Evolutionary conservation across 2,888 invertebrate genomes (phyloP).

Genomic region (Lobophora halterata): DNA sequence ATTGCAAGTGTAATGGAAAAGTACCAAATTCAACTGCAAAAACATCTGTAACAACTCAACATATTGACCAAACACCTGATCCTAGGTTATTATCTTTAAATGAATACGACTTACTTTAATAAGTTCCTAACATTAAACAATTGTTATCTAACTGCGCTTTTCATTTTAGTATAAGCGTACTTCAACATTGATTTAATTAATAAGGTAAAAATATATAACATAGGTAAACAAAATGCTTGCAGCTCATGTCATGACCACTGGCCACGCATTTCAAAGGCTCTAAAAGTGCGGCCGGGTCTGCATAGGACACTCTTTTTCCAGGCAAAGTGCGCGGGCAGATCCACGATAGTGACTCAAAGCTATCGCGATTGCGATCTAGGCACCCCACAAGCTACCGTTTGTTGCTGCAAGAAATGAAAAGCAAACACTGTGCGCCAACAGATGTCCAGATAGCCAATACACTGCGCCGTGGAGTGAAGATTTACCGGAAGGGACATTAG

Average conservation of each 20-base stretch:
- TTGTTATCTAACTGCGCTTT: too few relatives aligned
- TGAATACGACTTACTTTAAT: too few relatives aligned
- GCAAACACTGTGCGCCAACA: constrained; percentile 73
- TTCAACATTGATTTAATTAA: too few relatives aligned
- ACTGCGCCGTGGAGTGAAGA: constrained; percentile 44
- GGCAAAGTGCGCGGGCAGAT: constrained; percentile 52
- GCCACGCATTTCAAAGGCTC: constrained; percentile 31
- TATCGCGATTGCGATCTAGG: constrained; percentile 70
- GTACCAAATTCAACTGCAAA: too few relatives aligned
- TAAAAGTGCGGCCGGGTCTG: constrained; percentile 41
- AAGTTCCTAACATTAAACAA: too few relatives aligned
- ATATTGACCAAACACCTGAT: too few relatives aligned
- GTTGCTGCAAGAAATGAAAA: constrained; percentile 76
- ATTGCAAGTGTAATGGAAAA: background rate
- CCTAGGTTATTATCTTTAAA: too few relatives aligned
- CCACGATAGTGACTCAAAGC: constrained; percentile 69
- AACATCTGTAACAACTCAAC: too few relatives aligned
- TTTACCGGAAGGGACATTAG: constrained; percentile 43
- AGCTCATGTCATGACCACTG: constrained; percentile 28
- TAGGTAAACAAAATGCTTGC: too few relatives aligned
- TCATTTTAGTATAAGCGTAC: too few relatives aligned
- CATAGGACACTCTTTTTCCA: constrained; percentile 31
- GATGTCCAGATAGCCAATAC: constrained; percentile 80
- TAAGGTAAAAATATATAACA: too few relatives aligned
- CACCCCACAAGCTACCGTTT: constrained; percentile 53